Percentiles rank a stretch among this genome's conserved stretches.
Evolutionary conservation across 2,797 vertebrate species (phyloP).

Genomic region (Aratinga solstitialis): DNA sequence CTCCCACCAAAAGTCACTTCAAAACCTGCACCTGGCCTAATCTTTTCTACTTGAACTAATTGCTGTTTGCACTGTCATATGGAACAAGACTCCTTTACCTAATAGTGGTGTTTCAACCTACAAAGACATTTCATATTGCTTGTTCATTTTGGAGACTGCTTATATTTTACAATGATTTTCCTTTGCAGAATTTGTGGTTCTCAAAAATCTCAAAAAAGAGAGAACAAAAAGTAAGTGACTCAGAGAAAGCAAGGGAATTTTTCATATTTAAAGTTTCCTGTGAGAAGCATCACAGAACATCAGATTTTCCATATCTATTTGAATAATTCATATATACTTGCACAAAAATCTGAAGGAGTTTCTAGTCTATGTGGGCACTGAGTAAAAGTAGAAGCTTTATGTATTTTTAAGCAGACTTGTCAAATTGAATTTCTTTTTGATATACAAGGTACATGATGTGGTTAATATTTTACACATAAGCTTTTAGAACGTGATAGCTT

Average conservation of each 20-base stretch:
- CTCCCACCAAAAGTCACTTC: constrained; percentile 60
- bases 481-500: not conserved
- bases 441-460: not conserved
- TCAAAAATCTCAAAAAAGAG: not conserved
- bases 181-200: constrained; percentile 44
- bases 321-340: constrained; percentile 45
- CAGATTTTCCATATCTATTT: constrained; percentile 18
- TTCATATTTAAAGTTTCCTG: constrained; percentile 53
- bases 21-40: constrained; percentile 76
- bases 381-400: not conserved
- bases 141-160: constrained; percentile 43
- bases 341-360: constrained; percentile 24
- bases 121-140: constrained; percentile 54
- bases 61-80: constrained; percentile 59
- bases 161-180: constrained; percentile 62
- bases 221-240: constrained; percentile 18
- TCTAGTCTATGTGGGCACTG: not conserved
- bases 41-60: constrained; percentile 77
- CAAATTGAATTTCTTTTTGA: not conserved
- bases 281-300: constrained; percentile 15
- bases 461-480: constrained; percentile 27
- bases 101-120: constrained; percentile 59
- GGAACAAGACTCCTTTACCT: constrained; percentile 33
- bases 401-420: constrained; percentile 36
- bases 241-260: constrained; percentile 44